phyloP scores from a whole-genome alignment of 1,140 invertebrate species.

The Cyclargus thomasi region DNA sequence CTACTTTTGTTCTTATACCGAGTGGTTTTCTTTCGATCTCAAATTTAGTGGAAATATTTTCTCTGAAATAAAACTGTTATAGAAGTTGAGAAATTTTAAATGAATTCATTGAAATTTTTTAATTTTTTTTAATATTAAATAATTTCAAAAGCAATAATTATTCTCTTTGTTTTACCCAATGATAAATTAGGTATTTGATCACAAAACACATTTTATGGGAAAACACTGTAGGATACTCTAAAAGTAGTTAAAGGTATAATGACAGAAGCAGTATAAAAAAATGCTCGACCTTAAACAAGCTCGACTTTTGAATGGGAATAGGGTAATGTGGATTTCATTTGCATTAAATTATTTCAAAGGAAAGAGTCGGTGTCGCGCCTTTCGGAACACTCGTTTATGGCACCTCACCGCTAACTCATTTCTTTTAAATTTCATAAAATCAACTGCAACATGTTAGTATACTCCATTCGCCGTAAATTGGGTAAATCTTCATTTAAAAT shows the following conservation, averaged over 20 bases:
- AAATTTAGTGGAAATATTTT: too few species aligned
- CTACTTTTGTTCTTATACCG: background rate
- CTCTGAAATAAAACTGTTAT: too few species aligned
- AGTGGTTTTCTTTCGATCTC: background rate
- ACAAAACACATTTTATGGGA: background rate
- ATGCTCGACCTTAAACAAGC: slow-evolving; percentile 32
- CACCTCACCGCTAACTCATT: slow-evolving; percentile 50
- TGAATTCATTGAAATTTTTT: too few species aligned
- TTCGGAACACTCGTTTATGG: slow-evolving; percentile 48
- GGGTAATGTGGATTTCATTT: slow-evolving; percentile 69
- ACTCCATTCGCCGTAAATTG: too few species aligned
- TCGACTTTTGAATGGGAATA: slow-evolving; percentile 47
- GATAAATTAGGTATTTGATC: too few species aligned
- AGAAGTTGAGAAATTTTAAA: too few species aligned
- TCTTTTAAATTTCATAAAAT: slow-evolving; percentile 29
- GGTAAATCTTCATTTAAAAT: too few species aligned
- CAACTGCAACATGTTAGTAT: slow-evolving; percentile 7
- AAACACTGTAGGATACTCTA: background rate
- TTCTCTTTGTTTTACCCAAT: too few species aligned
- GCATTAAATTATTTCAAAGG: slow-evolving; percentile 65
- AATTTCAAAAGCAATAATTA: too few species aligned
- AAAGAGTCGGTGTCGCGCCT: slow-evolving; percentile 41
- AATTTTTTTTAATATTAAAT: too few species aligned
- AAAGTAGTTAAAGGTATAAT: slow-evolving; percentile 34
- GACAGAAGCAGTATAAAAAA: slow-evolving; percentile 59